phyloP scores from a whole-genome alignment of 2,797 vertebrate genomes.

The Hyperoplus immaculatus region DNA sequence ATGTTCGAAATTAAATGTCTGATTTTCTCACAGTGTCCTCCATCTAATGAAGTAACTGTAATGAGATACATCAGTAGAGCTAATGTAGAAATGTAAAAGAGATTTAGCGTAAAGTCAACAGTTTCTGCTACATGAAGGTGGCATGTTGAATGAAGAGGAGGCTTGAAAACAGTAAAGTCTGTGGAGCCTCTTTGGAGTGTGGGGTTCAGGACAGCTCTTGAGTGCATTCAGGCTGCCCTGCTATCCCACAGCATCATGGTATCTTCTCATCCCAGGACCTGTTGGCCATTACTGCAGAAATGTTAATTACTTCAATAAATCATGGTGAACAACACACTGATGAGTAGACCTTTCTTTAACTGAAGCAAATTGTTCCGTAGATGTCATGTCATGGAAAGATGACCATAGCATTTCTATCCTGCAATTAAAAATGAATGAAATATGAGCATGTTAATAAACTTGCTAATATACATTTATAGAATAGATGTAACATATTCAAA shows the following conservation, averaged over 20 bases:
- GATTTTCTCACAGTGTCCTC: neutral
- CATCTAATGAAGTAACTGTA: constrained; percentile 11
- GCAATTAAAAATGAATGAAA: neutral
- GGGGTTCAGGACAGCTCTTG: constrained; percentile 82
- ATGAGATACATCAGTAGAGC: neutral
- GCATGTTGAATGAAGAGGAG: constrained; percentile 89
- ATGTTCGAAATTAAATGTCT: constrained; percentile 38
- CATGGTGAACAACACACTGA: constrained; percentile 37
- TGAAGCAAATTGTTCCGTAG: neutral
- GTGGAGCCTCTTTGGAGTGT: constrained; percentile 88
- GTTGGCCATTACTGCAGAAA: constrained; percentile 44
- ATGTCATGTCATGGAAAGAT: neutral
- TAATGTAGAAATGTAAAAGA: constrained; percentile 11
- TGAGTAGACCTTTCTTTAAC: constrained; percentile 23
- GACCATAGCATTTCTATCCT: neutral
- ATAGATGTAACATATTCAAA: constrained; percentile 72
- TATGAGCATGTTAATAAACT: constrained; percentile 39
- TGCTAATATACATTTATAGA: constrained; percentile 79
- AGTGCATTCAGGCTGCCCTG: constrained; percentile 93
- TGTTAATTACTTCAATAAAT: constrained; percentile 80
- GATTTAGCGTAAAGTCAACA: constrained; percentile 28
- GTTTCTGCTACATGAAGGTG: constrained; percentile 59
- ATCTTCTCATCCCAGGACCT: constrained; percentile 68
- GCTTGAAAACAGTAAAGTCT: constrained; percentile 90
- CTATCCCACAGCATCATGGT: constrained; percentile 74